Evolutionary conservation across 2,888 invertebrate species (phyloP).

Genomic region (Scaptomyza reducta): DNA sequence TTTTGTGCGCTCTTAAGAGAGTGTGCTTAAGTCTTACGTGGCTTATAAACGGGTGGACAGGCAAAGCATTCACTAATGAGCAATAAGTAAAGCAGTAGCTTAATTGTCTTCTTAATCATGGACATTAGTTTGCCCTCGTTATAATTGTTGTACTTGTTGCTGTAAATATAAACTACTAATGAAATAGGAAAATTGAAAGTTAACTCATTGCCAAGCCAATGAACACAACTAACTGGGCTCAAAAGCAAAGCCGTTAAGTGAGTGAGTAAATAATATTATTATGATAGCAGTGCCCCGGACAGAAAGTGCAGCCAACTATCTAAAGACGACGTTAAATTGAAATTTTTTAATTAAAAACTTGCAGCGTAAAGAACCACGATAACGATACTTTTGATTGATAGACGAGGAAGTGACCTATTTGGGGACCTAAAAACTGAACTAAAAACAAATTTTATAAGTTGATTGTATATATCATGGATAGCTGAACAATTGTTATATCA

Average conservation of each 20-base stretch:
- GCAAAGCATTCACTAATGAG: constrained; percentile 5
- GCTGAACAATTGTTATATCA: too few relatives aligned
- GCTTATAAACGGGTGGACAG: not conserved
- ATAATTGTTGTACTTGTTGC: not conserved
- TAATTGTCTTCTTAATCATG: not conserved
- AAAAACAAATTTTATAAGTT: too few relatives aligned
- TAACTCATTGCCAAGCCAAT: constrained; percentile 14
- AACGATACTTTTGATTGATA: constrained; percentile 1
- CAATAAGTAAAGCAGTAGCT: constrained; percentile 20
- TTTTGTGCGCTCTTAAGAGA: accelerated
- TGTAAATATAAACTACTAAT: not conserved
- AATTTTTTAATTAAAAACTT: constrained; percentile 78
- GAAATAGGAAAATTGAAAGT: constrained; percentile 18
- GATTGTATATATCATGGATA: too few relatives aligned
- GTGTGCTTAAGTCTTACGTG: constrained; percentile 3
- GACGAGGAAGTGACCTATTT: constrained; percentile 4
- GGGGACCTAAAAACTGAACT: too few relatives aligned
- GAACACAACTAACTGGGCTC: not conserved
- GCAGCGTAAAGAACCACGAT: constrained; percentile 36
- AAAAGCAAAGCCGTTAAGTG: constrained; percentile 41
- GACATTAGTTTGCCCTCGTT: not conserved
- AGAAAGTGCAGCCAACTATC: constrained; percentile 45
- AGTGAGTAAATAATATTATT: constrained; percentile 66
- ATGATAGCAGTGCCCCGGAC: constrained; percentile 51
- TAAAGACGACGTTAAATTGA: constrained; percentile 55